A percentile compares a stretch with the other conserved stretches of the same genome.
phyloP scores from a whole-genome alignment of 2,888 invertebrate species.

The Caenorhabditis sp. region DNA sequence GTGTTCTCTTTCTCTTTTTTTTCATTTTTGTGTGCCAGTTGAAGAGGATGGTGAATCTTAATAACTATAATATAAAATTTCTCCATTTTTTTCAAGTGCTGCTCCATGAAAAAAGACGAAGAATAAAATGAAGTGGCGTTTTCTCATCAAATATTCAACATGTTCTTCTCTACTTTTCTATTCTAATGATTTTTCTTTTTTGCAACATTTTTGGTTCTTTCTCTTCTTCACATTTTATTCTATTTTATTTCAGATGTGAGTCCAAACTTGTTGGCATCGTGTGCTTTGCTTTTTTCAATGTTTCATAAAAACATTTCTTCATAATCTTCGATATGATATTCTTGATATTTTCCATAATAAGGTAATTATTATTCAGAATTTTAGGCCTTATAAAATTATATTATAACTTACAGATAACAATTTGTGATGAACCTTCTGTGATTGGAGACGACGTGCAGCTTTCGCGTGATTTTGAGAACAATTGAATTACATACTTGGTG shows the following conservation, averaged over 20 bases:
- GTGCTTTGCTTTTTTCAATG: neutral
- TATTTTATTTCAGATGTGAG: neutral
- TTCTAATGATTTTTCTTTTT: neutral
- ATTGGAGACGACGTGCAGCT: constrained; percentile 57
- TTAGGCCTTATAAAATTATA: neutral
- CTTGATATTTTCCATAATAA: neutral
- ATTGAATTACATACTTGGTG: neutral
- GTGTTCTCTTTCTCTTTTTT: neutral
- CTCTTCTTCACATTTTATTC: constrained; percentile 7
- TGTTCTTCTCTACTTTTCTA: constrained; percentile 2
- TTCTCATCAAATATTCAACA: constrained; percentile 32
- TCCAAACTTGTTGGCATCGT: neutral
- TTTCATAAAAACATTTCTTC: neutral
- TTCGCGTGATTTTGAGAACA: constrained; percentile 6
- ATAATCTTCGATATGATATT: neutral
- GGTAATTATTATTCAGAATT: neutral
- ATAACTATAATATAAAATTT: neutral
- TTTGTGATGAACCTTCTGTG: constrained; percentile 54
- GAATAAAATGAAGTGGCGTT: neutral
- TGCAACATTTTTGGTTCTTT: constrained; percentile 5
- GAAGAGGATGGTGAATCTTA: neutral
- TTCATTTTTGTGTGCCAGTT: no score
- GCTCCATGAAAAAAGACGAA: neutral
- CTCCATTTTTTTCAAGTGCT: neutral
- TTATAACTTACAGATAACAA: constrained; percentile 6